Base-by-base conservation (phyloP, 2,797 vertebrate genomes). In the Presbytis comata region DNA sequence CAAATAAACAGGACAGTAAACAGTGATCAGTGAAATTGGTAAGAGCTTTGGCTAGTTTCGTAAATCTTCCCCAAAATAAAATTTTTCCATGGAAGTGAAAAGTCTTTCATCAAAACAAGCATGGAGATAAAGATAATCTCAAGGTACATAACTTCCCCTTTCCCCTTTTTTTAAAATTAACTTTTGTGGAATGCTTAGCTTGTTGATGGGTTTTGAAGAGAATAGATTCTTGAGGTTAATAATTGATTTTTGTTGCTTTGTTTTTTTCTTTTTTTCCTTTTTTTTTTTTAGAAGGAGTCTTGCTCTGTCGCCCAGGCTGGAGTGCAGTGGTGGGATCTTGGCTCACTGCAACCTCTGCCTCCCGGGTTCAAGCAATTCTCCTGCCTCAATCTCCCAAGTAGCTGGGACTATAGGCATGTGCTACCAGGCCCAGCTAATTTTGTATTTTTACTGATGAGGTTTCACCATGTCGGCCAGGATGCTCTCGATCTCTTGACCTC, bases 151-250 rank as follows among this genome's bases (percentile, higher is more conserved):
- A 46, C n/a, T 83, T 72, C 44, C 26, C 57, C 55, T 41, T 17
- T 59, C 44, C 48, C 3, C 33, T 67, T 79, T 83, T 80, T 88
- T 91, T 91, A 50, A 72, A 86, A 97, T 96, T 96, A 97, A 96
- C 96, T 97, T 93, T 89, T 50, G 67, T 92, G 90, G 93, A 97
- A 97, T 94, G 96, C 59, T 95, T 92, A 36, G 44, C 94, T 96
- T 95, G 91, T 44, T 53, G 57, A 30, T 74, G 53, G 48, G 30
- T 70, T 94, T 80, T 46, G 30, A 92, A 92, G 53, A 93, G 50
- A 94, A 93, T 22, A 75, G 41, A 93, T 92, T 94, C 94, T 97
- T 96, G 89, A 95, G 75, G 93, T 96, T 97, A 98, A 96, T 84
- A 85, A 97, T 96, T 97, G 64, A 94, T 70, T 96, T 90, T 76